Base-by-base conservation (phyloP, 2,888 invertebrate species). In the Drosophila meridionalis region DNA sequence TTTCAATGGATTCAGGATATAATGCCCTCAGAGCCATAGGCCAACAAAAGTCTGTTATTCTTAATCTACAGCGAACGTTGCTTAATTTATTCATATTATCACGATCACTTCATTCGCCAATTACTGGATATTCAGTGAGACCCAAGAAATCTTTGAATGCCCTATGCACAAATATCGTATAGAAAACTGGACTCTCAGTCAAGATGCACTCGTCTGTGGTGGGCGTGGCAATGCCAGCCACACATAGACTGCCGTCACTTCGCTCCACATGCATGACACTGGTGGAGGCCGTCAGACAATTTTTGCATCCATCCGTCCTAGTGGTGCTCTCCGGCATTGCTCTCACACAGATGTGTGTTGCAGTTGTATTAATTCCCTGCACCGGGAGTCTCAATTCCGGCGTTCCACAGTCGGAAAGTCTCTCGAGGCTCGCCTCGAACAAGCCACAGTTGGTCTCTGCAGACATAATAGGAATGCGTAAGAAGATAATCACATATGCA, bases 181-280 rank as follows among this genome's bases (percentile, higher is more conserved):
- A 72, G 9, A 60, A 60, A 5, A 69, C 12, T 2, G 58, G 40
- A 0, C 6, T 8, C 0, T 1, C 2, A 0, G 38, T 32, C 2
- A 14, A 42, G 9, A 4, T 2, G 48, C 73, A 76, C 1, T 56
- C n/a, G 4, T 69, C 5, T 7, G 53, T 60, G 14, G 67, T 73
- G 57, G 84, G 73, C 48, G 79, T 81, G 61, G 84, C 84, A 53
- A 78, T 52, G 5, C 66, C 82, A 0, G 60, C 70, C 40, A 74
- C 72, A 67, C 85, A 82, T 0, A 48, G 3, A 14, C 58, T 63
- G 1, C 68, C 66, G 53, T 85, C 66, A 0, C 0, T 0, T 2
- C 53, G 73, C 11, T 69, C 26, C 6, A 72, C 66, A 42, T 82
- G 80, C 0, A 85, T 72, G 0, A 82, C 73, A 75, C 80, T 75